phyloP scores from a whole-genome alignment of 2,888 invertebrate genomes.

The Eupithecia centaureata region DNA sequence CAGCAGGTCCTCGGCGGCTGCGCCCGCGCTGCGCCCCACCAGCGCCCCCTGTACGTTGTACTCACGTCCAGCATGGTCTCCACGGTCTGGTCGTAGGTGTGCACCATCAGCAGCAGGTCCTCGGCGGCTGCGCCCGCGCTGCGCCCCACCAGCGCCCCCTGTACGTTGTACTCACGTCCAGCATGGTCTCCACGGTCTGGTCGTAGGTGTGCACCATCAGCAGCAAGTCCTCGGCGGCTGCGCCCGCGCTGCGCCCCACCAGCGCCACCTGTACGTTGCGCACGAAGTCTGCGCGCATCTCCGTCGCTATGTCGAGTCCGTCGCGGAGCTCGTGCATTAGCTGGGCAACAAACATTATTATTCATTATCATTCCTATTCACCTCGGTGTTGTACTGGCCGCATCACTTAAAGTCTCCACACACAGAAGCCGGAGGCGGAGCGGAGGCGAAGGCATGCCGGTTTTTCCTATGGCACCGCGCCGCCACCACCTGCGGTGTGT shows the following conservation, averaged over 20 bases:
- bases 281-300: conserved; percentile 90
- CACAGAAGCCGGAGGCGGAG: no score
- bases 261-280: conserved; percentile 85
- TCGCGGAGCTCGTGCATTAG: conserved; percentile 95
- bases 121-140: conserved; percentile 62
- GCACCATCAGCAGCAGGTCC: conserved; percentile 84
- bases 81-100: conserved; percentile 90
- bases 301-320: conserved; percentile 92
- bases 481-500: no score
- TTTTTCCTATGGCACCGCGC: no score
- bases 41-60: no score
- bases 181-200: conserved; percentile 88
- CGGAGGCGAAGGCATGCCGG: no score
- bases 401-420: no score
- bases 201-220: conserved; percentile 89
- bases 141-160: no score
- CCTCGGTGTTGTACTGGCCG: no score
- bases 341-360: conserved; percentile 69
- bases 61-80: conserved; percentile 87
- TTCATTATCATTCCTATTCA: no score
- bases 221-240: conserved; percentile 75
- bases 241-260: conserved; percentile 56
- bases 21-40: no score
- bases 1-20: no score
- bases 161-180: conserved; percentile 85